A percentile compares a stretch with the other conserved stretches of the same genome.
These are phyloP conservation scores for Dicycla oo DNA, from an alignment of 2,888 invertebrate species.

Conservation along the genomic window DNA sequence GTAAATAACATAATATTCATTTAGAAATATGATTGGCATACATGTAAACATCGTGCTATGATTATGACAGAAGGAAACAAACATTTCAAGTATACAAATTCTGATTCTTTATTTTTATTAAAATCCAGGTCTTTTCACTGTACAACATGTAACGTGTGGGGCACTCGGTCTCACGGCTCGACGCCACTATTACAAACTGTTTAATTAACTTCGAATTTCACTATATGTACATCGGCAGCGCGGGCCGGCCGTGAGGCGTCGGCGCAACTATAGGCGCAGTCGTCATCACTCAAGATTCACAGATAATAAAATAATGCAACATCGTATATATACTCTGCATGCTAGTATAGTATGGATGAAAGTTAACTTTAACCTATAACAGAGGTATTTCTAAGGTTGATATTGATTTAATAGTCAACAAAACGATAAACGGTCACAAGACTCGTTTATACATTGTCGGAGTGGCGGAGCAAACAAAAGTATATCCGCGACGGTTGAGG, in stretches of 20 bases:
- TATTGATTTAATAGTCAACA: constrained; percentile 39
- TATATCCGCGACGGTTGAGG: constrained; percentile 30
- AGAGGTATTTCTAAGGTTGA: constrained; percentile 33
- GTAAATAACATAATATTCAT: not conserved
- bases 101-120: constrained; percentile 84
- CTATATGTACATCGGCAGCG: constrained; percentile 80
- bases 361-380: constrained; percentile 49
- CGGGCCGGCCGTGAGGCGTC: constrained; percentile 68
- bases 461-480: constrained; percentile 34
- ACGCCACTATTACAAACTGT: constrained; percentile 64
- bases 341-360: constrained; percentile 27
- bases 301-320: constrained; percentile 53
- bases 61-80: constrained; percentile 68
- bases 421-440: constrained; percentile 27
- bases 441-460: constrained; percentile 24
- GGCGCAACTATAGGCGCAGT: constrained; percentile 55
- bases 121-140: constrained; percentile 78
- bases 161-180: constrained; percentile 69
- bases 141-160: constrained; percentile 71
- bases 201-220: constrained; percentile 73
- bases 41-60: not conserved
- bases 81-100: constrained; percentile 84
- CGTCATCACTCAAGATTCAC: constrained; percentile 53
- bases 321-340: constrained; percentile 45
- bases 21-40: not conserved